Percentiles rank a stretch among this genome's conserved stretches.
Conservation (phyloP, 2,113 vertebrate genomes). For the Narcine bancroftii region DNA sequence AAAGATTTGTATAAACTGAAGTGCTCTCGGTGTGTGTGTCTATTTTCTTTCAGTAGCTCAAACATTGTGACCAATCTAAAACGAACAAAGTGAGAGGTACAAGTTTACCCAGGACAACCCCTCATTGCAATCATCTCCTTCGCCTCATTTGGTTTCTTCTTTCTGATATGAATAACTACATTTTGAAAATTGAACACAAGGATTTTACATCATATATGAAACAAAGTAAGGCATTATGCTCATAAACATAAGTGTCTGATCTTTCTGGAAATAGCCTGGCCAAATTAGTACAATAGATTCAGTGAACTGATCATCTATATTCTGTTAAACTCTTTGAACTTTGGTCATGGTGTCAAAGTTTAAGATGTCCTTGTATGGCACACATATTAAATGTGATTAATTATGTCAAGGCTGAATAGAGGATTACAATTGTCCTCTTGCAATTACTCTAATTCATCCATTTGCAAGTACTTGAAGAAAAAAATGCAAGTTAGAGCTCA, state of each 20-base stretch:
- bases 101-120: too few relatives aligned
- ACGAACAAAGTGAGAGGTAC: too few relatives aligned
- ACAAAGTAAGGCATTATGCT: not conserved
- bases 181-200: not conserved
- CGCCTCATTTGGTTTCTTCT: not conserved
- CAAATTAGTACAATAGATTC: not conserved
- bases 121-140: not conserved
- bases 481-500: not conserved
- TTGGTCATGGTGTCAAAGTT: not conserved
- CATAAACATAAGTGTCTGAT: not conserved
- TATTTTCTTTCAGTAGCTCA: too few relatives aligned
- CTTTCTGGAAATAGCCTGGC: not conserved
- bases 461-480: not conserved
- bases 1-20: too few relatives aligned
- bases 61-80: too few relatives aligned
- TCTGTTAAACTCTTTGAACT: not conserved
- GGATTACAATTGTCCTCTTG: not conserved
- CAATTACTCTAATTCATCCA: not conserved
- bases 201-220: not conserved
- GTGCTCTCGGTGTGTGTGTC: too few relatives aligned
- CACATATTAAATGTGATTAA: conserved; percentile 3
- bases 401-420: not conserved
- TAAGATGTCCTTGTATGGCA: not conserved
- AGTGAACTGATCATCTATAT: not conserved
- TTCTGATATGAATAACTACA: not conserved